Base-by-base conservation (phyloP, 2,888 invertebrate genomes). In the Agrilus mali region DNA sequence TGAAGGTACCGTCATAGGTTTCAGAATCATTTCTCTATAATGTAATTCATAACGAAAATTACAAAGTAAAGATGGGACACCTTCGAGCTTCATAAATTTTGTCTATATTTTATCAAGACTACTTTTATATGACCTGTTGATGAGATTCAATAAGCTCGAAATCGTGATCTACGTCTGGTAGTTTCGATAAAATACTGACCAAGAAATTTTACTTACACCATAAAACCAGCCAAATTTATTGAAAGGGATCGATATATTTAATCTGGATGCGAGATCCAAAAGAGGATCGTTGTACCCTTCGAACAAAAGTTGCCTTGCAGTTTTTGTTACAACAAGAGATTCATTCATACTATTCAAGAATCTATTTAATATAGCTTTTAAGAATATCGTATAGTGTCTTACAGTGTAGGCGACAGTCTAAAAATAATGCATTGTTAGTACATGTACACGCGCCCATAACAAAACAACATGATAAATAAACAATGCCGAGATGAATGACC, bases 201-300 rank as follows among this genome's bases (percentile, higher is more conserved):
- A n/a, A n/a, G n/a, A n/a, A n/a, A n/a, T n/a, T n/a, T 36, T 13
- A 72, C 78, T 75, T 63, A 86, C 86, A 42, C 66, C 67, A 58
- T 80, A 82, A 60, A 93, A 86, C 86, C 90, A 89, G 8, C 85
- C 93, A 64, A 94, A 92, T 56, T 76, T 82, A 31, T 76, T 78
- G 54, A 74, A 83, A 0, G 86, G 86, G 52, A 87, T 74, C 0
- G 73, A 64, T 17, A 77, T 56, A 50, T 80, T 64, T 33, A 82
- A 51, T 53, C 72, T 61, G 35, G 67, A 43, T 34, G 74, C 71
- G 47, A 82, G 53, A 51, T 74, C 60, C 36, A 92, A 66, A 8
- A 89, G 57, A 0, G 72, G 67, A 60, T 93, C 92, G 0, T 81
- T 69, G 55, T 85, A 90, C 2, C 93, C 93, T 47, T 86, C 80